Evolutionary conservation across 2,113 vertebrate species (phyloP), one percentile per base, ranked within the genome.

Genomic region (Gobius niger): DNA sequence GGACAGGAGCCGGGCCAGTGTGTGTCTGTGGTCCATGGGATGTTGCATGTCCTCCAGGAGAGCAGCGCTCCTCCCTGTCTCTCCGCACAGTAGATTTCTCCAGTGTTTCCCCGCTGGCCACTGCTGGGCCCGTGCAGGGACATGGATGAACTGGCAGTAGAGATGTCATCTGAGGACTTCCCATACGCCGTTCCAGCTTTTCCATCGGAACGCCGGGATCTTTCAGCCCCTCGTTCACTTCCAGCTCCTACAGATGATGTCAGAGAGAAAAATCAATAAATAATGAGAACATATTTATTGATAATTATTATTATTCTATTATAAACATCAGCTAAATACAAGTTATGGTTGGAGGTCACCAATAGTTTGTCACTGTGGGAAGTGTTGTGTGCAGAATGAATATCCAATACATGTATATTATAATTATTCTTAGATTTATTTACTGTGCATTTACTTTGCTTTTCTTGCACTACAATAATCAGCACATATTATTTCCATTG

Each of bases 41-140:
- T 92, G 93, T 94, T 96, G 96, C 95, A 97, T 97, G 95, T 96
- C 93, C 92, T 94, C 87, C 89, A 94, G 93, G 94, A 92, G 91
- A 93, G 89, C 85, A 87, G 61, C 82, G 78, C 80, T 75, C n/a
- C n/a, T n/a, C n/a, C n/a, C n/a, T n/a, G n/a, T n/a, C n/a, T n/a
- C n/a, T n/a, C n/a, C n/a, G n/a, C 87, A 83, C 83, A 80, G 81
- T 81, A 80, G 87, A 81, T 88, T 85, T 79, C 88, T 85, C 81
- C 75, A 83, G 87, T 87, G 83, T 86, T 83, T 71, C 67, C 91
- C 92, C 90, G 91, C 90, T 82, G 86, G 91, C 87, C 90, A 86
- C 90, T 90, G 76, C 90, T 74, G 82, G 89, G 94, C 89, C 90
- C 34, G 24, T 87, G 85, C 86, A 85, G 90, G 92, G 90, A 91